A percentile compares a stretch with the other conserved stretches of the same genome.
Evolutionary conservation across 1,140 invertebrate species (phyloP).

Genomic region (Leptoteleia sp.): DNA sequence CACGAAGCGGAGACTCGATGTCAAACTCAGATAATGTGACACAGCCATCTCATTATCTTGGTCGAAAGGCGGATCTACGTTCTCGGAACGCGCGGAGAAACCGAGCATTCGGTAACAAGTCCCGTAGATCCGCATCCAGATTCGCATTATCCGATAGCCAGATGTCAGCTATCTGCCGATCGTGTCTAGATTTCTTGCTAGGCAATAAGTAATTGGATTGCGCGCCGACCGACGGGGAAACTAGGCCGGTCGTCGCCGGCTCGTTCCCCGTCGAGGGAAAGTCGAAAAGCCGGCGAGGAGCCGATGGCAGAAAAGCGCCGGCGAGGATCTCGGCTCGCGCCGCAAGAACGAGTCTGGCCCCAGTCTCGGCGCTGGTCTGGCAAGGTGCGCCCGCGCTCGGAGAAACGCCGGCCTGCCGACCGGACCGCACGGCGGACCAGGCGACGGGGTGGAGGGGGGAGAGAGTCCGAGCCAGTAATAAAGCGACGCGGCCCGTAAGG

Average conservation of each 20-base stretch:
- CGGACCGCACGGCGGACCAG: too few relatives aligned
- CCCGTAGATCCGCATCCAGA: constrained; percentile 47
- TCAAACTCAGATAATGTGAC: constrained; percentile 20
- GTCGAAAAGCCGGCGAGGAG: constrained; percentile 41
- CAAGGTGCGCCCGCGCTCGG: constrained; percentile 28
- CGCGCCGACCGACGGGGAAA: constrained; percentile 44
- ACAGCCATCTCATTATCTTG: constrained; percentile 33
- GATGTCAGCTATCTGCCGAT: constrained; percentile 46
- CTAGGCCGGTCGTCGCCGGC: constrained; percentile 42
- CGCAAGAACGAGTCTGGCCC: constrained; percentile 33
- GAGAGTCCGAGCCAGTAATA: constrained; percentile 47
- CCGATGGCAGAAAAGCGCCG: constrained; percentile 20
- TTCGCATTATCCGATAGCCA: constrained; percentile 38
- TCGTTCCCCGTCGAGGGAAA: constrained; percentile 56
- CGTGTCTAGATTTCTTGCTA: constrained; percentile 62
- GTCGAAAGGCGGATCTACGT: constrained; percentile 42
- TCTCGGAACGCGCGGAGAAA: constrained; percentile 30
- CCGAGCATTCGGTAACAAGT: constrained; percentile 39
- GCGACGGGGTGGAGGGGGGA: too few relatives aligned
- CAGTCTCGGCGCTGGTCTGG: constrained; percentile 24
- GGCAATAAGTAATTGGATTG: constrained; percentile 53
- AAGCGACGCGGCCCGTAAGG: constrained; percentile 27
- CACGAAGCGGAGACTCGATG: constrained; percentile 8
- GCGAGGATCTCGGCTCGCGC: constrained; percentile 17
- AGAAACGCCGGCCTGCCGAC: constrained; percentile 39